Base-by-base conservation (phyloP, 2,113 vertebrate species). In the Steatornis caripensis region DNA sequence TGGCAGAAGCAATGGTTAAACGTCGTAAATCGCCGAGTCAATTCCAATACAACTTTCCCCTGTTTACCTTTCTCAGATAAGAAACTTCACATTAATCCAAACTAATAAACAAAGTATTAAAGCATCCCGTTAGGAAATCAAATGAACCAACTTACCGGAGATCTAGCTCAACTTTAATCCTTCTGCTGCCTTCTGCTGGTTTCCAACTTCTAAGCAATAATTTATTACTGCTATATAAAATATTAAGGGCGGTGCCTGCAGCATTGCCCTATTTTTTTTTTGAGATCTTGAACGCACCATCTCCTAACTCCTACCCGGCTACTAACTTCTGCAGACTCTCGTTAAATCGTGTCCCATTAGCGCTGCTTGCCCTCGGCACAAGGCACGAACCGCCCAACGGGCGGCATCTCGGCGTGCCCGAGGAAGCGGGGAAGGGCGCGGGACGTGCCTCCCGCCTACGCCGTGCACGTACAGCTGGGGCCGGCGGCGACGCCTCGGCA, bases 1-100 rank as follows among this genome's bases (percentile, higher is more conserved):
- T 0, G 6, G 57, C 29, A 26, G 16, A 49, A 58, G 15, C 36
- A 27, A 27, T 23, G 43, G 13, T 32, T 32, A 41, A 64, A 34
- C 14, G 1, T 10, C 21, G 3, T 14, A 6, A 14, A 51, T 24
- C 89, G 19, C 54, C 4, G 1, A 10, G 18, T 5, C 41, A 0
- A 6, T 10, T 34, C 12, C 12, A 18, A 27, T 1, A 4, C 22
- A 43, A 23, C 11, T 0, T 39, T 26, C 12, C 75, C 60, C 37
- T 20, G 3, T 11, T 39, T n/a, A 9, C 60, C 46, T 54, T 53
- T 15, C 60, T 23, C 26, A 4, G 37, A 21, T 18, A 54, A 27
- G 23, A 39, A 55, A 57, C 23, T 48, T 51, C 24, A 3, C 15
- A 7, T 41, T 81, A 41, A 55, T 62, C 64, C 51, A 18, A 78